A percentile compares a stretch with the other conserved stretches of the same genome.
These are phyloP conservation scores for Fragum whitleyi DNA, from an alignment of 2,888 invertebrate genomes.

Conservation along the genomic window DNA sequence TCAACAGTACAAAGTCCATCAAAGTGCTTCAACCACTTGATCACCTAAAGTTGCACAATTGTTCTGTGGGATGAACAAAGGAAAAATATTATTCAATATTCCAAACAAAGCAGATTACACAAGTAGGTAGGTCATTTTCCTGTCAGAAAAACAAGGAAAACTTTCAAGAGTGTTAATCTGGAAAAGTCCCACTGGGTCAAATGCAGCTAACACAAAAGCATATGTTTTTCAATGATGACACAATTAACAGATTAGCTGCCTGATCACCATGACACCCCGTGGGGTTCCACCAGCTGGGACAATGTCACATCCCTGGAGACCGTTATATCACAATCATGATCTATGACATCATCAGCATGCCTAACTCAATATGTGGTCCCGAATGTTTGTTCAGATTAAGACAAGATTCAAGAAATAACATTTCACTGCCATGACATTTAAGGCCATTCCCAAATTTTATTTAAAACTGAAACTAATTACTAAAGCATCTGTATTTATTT, in stretches of 20 bases:
- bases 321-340: conserved; percentile 21
- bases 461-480: no score
- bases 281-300: conserved; percentile 1
- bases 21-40: no score
- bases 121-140: no score
- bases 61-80: no score
- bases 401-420: not conserved
- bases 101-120: no score
- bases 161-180: conserved; percentile 2
- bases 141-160: not conserved
- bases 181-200: conserved; percentile 18
- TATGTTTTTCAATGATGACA: conserved; percentile 23
- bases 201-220: not conserved
- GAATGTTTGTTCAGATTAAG: not conserved
- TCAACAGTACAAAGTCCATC: no score
- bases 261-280: not conserved
- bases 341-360: conserved; percentile 26
- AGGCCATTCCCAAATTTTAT: not conserved
- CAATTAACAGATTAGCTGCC: conserved; percentile 15
- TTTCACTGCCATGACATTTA: not conserved
- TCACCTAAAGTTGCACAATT: no score
- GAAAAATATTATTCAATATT: no score
- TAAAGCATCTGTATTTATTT: no score
- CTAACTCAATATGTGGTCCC: conserved; percentile 17
- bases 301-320: conserved; percentile 7